Percentiles rank a stretch among this genome's conserved stretches.
phyloP scores from a whole-genome alignment of 1,140 invertebrate genomes.

The Drosophila asahinai region DNA sequence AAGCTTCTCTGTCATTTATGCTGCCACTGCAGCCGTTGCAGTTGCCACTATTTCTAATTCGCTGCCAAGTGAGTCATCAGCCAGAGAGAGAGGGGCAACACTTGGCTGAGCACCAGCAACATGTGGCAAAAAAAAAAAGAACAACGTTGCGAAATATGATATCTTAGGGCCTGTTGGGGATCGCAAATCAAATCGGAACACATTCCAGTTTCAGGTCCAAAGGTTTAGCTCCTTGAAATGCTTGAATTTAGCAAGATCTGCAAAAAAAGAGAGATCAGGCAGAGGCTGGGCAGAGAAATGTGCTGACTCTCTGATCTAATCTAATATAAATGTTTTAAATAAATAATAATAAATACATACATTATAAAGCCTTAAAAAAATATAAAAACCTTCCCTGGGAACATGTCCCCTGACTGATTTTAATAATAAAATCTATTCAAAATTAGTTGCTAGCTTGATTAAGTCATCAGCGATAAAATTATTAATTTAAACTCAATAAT shows the following conservation, averaged over 20 bases:
- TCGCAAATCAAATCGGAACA: background rate
- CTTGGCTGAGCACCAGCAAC: conserved; percentile 12
- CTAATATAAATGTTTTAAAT: no score
- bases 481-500: conserved; percentile 34
- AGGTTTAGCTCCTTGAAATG: background rate
- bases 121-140: conserved; percentile 37
- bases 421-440: background rate
- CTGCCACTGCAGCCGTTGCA: conserved; percentile 26
- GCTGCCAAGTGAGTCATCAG: conserved; percentile 63
- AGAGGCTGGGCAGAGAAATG: no score
- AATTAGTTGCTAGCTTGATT: background rate
- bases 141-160: conserved; percentile 19
- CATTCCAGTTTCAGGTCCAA: no score
- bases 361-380: background rate
- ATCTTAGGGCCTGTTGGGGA: background rate
- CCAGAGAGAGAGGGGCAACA: conserved; percentile 27
- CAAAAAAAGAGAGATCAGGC: no score
- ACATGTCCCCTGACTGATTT: background rate
- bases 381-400: background rate
- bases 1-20: conserved; percentile 60
- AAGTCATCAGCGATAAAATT: conserved; percentile 25
- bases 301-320: no score
- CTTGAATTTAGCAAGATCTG: no score
- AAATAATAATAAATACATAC: no score
- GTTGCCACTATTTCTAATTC: conserved; percentile 66